These are phyloP conservation scores for Xestia sexstrigata DNA, from an alignment of 2,888 invertebrate genomes.

Conservation along the genomic window DNA sequence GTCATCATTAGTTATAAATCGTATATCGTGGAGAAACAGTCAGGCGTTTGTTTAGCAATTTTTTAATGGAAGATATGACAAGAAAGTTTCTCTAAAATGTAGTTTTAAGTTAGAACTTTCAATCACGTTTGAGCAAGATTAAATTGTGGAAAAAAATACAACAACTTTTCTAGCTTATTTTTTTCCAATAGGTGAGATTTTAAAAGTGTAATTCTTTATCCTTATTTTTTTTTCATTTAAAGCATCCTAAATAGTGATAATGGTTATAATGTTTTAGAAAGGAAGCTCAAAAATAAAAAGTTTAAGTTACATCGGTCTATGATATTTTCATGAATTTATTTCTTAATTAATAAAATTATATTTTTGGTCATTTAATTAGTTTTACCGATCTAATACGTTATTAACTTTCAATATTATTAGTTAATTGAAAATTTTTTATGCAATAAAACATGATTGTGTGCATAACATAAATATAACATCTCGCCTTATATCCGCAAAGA, in stretches of 20 bases:
- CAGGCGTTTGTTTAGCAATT: neutral
- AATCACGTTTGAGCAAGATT: neutral
- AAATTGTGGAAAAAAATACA: neutral
- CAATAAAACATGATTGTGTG: neutral
- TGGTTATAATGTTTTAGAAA: neutral
- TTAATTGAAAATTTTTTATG: neutral
- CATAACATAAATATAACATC: neutral
- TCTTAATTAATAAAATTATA: neutral
- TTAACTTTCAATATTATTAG: neutral
- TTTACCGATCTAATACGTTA: neutral
- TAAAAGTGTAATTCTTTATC: too few relatives aligned
- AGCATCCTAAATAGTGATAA: neutral
- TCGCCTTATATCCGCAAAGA: neutral
- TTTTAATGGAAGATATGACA: neutral
- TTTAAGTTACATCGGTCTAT: neutral
- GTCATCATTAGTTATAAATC: constrained; percentile 27
- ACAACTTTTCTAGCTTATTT: too few relatives aligned
- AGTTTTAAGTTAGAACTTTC: neutral
- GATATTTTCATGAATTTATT: neutral
- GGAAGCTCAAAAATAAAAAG: neutral
- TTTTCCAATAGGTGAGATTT: neutral
- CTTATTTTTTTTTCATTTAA: neutral
- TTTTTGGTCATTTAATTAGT: neutral
- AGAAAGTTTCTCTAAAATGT: neutral
- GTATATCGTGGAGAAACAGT: neutral